Evolutionary conservation across 1,140 invertebrate species (phyloP).

Genomic region (Thaumatotibia leucotreta): DNA sequence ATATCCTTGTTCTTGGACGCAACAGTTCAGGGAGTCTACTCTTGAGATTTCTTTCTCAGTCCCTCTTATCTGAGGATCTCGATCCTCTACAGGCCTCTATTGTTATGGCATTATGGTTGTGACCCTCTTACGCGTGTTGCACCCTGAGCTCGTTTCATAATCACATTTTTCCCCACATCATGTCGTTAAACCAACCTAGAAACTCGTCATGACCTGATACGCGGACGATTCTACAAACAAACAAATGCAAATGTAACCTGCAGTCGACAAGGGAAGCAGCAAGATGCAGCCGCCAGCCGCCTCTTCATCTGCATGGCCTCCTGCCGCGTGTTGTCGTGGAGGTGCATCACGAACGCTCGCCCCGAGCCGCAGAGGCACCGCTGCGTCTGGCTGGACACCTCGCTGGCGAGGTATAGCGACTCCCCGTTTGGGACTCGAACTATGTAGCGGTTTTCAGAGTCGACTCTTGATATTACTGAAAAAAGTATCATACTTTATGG

Average conservation of each 20-base stretch:
- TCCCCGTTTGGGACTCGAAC: slow-evolving; percentile 79
- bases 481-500: too few relatives aligned
- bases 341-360: slow-evolving; percentile 77
- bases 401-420: slow-evolving; percentile 79
- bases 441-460: slow-evolving; percentile 81
- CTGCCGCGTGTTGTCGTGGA: slow-evolving; percentile 81
- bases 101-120: too few relatives aligned
- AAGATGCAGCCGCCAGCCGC: slow-evolving; percentile 73
- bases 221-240: neutral
- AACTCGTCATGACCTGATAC: too few relatives aligned
- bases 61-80: too few relatives aligned
- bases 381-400: slow-evolving; percentile 76
- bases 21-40: too few relatives aligned
- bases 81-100: too few relatives aligned
- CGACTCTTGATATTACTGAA: slow-evolving; percentile 67
- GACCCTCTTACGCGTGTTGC: too few relatives aligned
- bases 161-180: too few relatives aligned
- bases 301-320: slow-evolving; percentile 79
- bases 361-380: slow-evolving; percentile 78
- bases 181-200: too few relatives aligned
- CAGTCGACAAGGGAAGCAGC: slow-evolving; percentile 65
- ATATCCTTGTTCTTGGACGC: too few relatives aligned
- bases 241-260: slow-evolving; percentile 42
- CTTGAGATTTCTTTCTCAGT: too few relatives aligned
- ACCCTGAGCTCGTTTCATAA: too few relatives aligned